Conservation (phyloP, 2,888 invertebrate genomes). For the Herminia tarsipennalis region DNA sequence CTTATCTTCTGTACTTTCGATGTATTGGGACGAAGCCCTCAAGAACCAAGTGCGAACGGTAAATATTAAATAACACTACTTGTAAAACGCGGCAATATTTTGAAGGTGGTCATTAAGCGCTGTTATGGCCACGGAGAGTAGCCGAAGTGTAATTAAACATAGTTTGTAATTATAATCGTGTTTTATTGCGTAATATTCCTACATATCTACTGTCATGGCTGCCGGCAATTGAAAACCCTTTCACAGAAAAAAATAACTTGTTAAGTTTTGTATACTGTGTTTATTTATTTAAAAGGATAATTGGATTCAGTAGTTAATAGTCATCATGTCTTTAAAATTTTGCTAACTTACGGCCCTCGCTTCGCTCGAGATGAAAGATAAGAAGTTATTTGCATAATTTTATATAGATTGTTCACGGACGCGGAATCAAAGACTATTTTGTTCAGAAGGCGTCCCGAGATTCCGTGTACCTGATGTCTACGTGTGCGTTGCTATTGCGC, state of each 20-base stretch:
- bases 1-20: too few relatives aligned
- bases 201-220: conserved; percentile 10
- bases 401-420: too few relatives aligned
- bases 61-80: conserved; percentile 9
- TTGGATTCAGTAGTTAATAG: too few relatives aligned
- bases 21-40: too few relatives aligned
- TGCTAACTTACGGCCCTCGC: too few relatives aligned
- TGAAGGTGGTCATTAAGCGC: conserved; percentile 28
- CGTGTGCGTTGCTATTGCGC: too few relatives aligned
- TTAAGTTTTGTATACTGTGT: neutral
- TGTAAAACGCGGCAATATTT: conserved; percentile 25
- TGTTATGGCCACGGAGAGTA: conserved; percentile 18
- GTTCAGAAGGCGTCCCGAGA: too few relatives aligned
- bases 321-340: too few relatives aligned
- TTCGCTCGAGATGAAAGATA: too few relatives aligned
- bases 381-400: too few relatives aligned
- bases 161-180: conserved; percentile 27
- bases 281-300: neutral
- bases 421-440: too few relatives aligned
- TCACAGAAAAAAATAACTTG: neutral
- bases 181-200: conserved; percentile 23
- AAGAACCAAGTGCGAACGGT: conserved; percentile 9
- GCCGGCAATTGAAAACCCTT: conserved; percentile 11
- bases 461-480: too few relatives aligned
- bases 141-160: conserved; percentile 31